Percentiles rank a stretch among this genome's conserved stretches.
Conservation (phyloP, 2,113 vertebrate species). For the Stegastes partitus region DNA sequence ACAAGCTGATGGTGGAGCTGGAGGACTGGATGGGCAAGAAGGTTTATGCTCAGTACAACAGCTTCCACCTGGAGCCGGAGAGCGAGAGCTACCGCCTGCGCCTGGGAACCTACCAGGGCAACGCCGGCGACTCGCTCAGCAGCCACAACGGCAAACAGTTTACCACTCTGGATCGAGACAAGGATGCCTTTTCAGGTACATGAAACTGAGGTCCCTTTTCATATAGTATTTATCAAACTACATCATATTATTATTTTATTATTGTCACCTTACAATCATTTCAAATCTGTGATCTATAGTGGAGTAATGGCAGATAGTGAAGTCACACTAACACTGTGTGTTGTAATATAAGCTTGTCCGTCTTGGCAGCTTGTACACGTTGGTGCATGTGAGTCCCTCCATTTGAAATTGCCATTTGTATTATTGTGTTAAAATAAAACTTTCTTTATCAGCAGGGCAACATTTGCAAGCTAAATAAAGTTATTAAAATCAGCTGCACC, state of each 20-base stretch:
- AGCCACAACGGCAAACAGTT: slow-evolving; percentile 98
- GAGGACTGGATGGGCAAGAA: slow-evolving; percentile 99
- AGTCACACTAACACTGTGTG: no score
- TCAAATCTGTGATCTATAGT: neutral
- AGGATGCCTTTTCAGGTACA: slow-evolving; percentile 93
- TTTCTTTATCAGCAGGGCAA: no score
- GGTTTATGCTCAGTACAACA: slow-evolving; percentile 97
- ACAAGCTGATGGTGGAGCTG: slow-evolving; percentile 94
- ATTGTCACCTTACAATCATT: neutral
- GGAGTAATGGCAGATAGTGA: no score
- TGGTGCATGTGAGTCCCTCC: no score
- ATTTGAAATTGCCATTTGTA: no score
- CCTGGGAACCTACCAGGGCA: slow-evolving; percentile 95
- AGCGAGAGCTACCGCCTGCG: slow-evolving; percentile 92
- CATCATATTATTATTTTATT: slow-evolving; percentile 1
- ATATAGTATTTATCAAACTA: neutral
- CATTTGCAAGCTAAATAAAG: no score
- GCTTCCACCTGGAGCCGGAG: slow-evolving; percentile 95
- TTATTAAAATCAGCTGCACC: no score
- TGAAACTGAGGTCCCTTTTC: neutral
- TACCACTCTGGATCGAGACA: slow-evolving; percentile 96
- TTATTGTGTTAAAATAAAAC: no score
- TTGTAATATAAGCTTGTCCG: no score
- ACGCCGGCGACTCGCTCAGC: slow-evolving; percentile 95
- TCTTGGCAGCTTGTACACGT: no score